These are phyloP conservation scores for Sebastes melanostomus DNA, from an alignment of 2,797 vertebrate species.

Conservation along the genomic window DNA sequence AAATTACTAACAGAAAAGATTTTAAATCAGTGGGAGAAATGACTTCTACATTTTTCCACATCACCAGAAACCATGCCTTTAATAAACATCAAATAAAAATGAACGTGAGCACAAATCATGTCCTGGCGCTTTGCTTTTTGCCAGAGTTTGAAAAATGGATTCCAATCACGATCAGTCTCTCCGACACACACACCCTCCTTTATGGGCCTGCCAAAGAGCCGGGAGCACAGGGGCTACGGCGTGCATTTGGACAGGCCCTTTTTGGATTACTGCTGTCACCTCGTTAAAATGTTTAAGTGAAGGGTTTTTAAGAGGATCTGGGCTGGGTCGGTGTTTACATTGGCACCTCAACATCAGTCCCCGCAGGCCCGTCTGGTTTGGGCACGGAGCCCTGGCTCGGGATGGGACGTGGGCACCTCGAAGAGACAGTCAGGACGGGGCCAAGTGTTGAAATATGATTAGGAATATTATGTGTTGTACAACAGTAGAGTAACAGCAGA, in stretches of 20 bases:
- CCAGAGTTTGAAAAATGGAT: conserved; percentile 47
- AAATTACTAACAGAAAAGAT: background rate
- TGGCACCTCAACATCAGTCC: conserved; percentile 59
- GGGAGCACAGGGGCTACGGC: conserved; percentile 31
- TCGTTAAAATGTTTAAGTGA: conserved; percentile 75
- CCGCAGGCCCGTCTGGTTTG: conserved; percentile 50
- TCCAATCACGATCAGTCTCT: conserved; percentile 36
- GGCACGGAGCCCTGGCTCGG: conserved; percentile 50
- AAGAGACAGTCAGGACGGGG: conserved; percentile 26
- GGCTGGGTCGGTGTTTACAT: conserved; percentile 66
- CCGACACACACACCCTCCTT: conserved; percentile 10
- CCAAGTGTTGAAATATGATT: conserved; percentile 55
- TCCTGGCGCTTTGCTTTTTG: conserved; percentile 8
- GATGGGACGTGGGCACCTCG: conserved; percentile 45
- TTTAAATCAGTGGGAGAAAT: conserved; percentile 15
- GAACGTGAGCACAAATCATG: conserved; percentile 35
- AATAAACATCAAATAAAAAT: conserved; percentile 32
- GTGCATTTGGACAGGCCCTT: conserved; percentile 34
- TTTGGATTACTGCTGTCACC: conserved; percentile 68
- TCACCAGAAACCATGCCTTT: conserved; percentile 15
- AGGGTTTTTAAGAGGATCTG: conserved; percentile 69
- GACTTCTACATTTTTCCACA: conserved; percentile 20
- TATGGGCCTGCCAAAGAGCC: conserved; percentile 41
- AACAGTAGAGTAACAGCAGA: conserved; percentile 27
- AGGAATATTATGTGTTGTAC: conserved; percentile 24